Conservation (phyloP, 2,113 vertebrate species). For the Lophotis ruficrista region DNA sequence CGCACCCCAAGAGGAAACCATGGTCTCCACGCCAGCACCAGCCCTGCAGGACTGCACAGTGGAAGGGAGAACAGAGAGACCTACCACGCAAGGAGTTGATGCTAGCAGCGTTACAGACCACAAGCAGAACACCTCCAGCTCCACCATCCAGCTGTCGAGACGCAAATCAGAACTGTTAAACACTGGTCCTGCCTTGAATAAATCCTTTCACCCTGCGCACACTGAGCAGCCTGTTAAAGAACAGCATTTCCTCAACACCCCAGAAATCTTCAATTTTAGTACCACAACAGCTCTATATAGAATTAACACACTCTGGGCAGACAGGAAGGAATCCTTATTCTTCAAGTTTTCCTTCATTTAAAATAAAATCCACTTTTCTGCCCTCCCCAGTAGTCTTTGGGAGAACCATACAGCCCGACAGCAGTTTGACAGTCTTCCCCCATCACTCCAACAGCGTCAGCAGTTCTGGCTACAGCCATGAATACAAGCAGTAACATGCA, state of each 20-base stretch:
- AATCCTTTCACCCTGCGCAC: neutral
- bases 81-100: neutral
- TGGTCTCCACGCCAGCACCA: neutral
- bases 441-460: neutral
- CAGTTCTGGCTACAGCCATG: neutral
- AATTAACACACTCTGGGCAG: rapidly evolving
- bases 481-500: constrained; percentile 23
- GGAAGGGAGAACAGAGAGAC: neutral
- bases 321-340: neutral
- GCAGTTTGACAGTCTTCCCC: neutral
- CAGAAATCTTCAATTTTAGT: neutral
- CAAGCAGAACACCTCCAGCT: neutral
- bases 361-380: neutral
- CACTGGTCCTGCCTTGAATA: neutral
- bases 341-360: neutral
- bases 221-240: neutral
- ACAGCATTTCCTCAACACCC: neutral
- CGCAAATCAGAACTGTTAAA: neutral
- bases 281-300: neutral
- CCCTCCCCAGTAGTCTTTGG: neutral
- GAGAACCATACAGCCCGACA: neutral
- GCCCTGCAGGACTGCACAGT: neutral
- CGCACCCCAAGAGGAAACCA: neutral
- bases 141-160: neutral
- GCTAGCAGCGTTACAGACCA: neutral